Evolutionary conservation across 2,797 vertebrate genomes (phyloP), one percentile per base, ranked within the genome.

Genomic region (Holocentrus rufus): DNA sequence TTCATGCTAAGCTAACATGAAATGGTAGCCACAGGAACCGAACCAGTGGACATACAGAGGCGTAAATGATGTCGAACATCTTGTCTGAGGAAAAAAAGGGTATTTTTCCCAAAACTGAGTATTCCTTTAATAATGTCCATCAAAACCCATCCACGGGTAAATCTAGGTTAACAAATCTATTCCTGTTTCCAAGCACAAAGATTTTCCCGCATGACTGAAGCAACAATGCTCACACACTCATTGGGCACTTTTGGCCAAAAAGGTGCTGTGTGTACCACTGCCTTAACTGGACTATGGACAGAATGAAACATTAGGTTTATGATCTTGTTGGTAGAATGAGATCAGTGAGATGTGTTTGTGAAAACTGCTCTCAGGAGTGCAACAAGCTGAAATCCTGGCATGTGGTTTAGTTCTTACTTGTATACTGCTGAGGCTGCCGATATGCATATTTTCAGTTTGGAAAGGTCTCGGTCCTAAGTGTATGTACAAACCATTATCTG

Each of bases 401-500:
- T 58, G 6, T 1, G 1, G 39, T 70, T 56, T 10, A 27, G 20
- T 64, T 76, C 61, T 23, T 18, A 18, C 23, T 55, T 20, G 66
- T 34, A 30, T 10, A 20, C 31, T 59, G 59, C 69, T 77, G 63
- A 79, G 47, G 42, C 7, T 64, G 74, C 57, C 10, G 1, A 31
- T 81, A 1, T 69, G 64, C 50, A 56, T 46, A 42, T 77, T 74
- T 52, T 25, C 39, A 53, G 49, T 70, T 49, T 54, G 65, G 36
- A 69, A 47, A 65, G 27, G 25, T 65, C 50, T 71, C 60, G 69
- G 56, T 74, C 25, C 39, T 59, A 15, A 46, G 49, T 47, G 62
- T 56, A 23, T 5, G n/a, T 15, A 78, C 53, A 61, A 18, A 68
- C 65, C 58, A 56, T 66, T 75, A 65, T 73, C 73, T 70, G 57